Base-by-base conservation (phyloP, 2,888 invertebrate species). In the Cryptus viduatorius region DNA sequence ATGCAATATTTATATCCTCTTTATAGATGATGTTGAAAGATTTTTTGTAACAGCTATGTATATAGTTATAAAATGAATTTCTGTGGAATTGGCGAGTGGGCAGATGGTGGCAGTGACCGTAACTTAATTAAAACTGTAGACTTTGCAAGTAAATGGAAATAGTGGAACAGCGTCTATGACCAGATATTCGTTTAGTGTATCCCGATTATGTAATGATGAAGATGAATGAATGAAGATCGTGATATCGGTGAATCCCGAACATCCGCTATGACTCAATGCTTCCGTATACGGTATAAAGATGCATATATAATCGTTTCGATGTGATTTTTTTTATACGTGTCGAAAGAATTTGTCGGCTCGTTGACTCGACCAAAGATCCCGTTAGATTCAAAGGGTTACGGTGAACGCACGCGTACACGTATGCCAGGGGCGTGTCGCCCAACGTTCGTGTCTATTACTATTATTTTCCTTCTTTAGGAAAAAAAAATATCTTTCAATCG, bases 321-420 rank as follows among this genome's bases (percentile, higher is more conserved):
- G 50, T 10, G 19, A 50, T 48, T 69, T 48, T n/a, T 7, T 72
- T 5, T 72, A 16, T 56, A 72, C 53, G 53, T 65, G 50, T 29
- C 46, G 42, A 24, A 72, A 48, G 56, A 72, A 72, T 72, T 72
- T 29, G 10, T 67, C 56, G 79, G 71, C 79, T 72, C 79, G 79
- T 56, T 67, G 79, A 72, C 19, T 72, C 50, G 12, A 44, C 29
- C 31, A 53, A 12, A 65, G 16, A 69, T 72, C 68, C 67, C 78
- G 65, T 73, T 67, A 68, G 3, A 61, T 78, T 65, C 56, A 24
- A 78, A 80, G 78, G 31, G 83, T 84, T 79, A 61, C 75, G 64
- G 65, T 67, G 12, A 68, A 77, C 68, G 67, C 77, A 77, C 68
- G 77, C 77, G 77, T 68, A 68, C 50, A 53, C 50, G 19, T 42